Conservation (phyloP, 2,797 vertebrate genomes). For the Leptodactylus fallax region DNA sequence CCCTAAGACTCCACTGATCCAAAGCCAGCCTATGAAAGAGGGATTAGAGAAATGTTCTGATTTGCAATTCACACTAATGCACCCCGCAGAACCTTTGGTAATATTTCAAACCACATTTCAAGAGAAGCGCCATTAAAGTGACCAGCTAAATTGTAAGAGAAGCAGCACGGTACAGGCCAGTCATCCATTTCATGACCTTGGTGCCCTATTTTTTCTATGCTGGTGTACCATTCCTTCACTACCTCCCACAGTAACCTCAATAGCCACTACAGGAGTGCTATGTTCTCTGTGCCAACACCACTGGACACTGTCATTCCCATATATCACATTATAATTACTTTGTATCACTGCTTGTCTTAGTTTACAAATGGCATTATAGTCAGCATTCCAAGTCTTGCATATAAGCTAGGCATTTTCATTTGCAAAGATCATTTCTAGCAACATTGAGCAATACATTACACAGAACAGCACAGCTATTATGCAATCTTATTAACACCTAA, state of each 20-base stretch:
- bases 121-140: slow-evolving; percentile 75
- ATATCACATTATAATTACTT: slow-evolving; percentile 25
- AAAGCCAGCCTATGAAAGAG: slow-evolving; percentile 93
- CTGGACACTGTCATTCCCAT: slow-evolving; percentile 23
- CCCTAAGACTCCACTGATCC: slow-evolving; percentile 86
- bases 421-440: not conserved
- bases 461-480: not conserved
- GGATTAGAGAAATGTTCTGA: slow-evolving; percentile 96
- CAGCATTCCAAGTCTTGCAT: not conserved
- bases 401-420: not conserved
- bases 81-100: slow-evolving; percentile 88
- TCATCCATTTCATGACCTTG: slow-evolving; percentile 66
- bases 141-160: slow-evolving; percentile 71
- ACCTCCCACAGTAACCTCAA: slow-evolving; percentile 61
- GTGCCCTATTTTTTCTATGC: not conserved
- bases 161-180: slow-evolving; percentile 65
- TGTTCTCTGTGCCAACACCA: slow-evolving; percentile 5
- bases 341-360: slow-evolving; percentile 23
- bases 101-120: slow-evolving; percentile 88
- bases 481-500: not conserved
- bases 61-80: slow-evolving; percentile 96
- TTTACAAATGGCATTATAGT: not conserved
- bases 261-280: slow-evolving; percentile 57
- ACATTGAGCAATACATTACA: not conserved
- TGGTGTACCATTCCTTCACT: slow-evolving; percentile 27